These are phyloP conservation scores for Syrrhaptes paradoxus DNA, from an alignment of 2,113 vertebrate genomes.

Conservation along the genomic window DNA sequence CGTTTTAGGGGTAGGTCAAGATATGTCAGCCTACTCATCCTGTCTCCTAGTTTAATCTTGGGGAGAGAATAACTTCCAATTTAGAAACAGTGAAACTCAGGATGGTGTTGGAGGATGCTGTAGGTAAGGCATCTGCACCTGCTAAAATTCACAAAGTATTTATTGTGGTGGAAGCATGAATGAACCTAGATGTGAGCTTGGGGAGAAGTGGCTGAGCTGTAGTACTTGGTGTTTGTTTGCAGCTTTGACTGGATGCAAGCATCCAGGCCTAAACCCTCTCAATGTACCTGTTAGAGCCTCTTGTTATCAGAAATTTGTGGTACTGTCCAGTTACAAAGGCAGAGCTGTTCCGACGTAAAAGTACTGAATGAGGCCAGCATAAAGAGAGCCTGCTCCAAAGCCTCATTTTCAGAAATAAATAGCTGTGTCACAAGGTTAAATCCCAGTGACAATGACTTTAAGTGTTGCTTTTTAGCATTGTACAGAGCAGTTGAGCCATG, in stretches of 20 bases:
- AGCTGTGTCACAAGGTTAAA: constrained; percentile 2
- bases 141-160: background rate
- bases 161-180: background rate
- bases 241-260: background rate
- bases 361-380: background rate
- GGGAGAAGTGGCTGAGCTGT: background rate
- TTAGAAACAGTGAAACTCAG: background rate
- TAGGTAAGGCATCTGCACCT: background rate
- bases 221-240: background rate
- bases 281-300: background rate
- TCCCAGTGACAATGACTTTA: background rate
- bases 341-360: background rate
- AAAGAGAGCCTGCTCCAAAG: background rate
- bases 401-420: background rate
- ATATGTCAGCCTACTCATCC: background rate
- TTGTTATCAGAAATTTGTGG: background rate
- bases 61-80: background rate
- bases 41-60: background rate
- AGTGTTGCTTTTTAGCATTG: background rate
- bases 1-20: background rate
- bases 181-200: background rate
- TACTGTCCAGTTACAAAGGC: background rate
- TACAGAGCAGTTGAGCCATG: background rate
- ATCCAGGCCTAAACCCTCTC: background rate
- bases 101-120: background rate